Evolutionary conservation across 2,888 invertebrate species (phyloP), one percentile per base, ranked within the genome.

Genomic region (Philopedon plagiatum): DNA sequence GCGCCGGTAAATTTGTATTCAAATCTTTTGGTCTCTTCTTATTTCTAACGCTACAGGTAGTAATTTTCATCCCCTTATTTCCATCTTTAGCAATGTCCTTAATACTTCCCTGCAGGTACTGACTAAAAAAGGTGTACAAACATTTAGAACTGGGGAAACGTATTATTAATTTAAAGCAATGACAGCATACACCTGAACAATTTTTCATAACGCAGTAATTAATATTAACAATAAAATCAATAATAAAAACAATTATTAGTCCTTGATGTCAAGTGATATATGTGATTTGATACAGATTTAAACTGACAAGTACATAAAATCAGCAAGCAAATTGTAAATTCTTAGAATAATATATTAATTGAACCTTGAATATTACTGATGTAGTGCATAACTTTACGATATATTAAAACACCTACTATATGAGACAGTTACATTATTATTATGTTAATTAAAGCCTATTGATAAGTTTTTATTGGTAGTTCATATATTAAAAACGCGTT

Each of bases 301-400:
- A 65, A 41, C 44, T 65, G 65, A 65, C 65, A 65, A 32, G 57
- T 57, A 57, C 65, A 65, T 57, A 57, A 65, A 65, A 56, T 19
- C 44, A 65, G 49, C 41, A n/a, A 23, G 26, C 65, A 65, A 15
- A 23, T 46, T 11, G 23, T 46, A 46, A 46, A 57, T 65, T 64
- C 56, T 64, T 21, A 26, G 64, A 54, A 64, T 54, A 21, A 64
- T 64, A 56, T 64, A 64, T 56, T 26, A 39, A 19, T 44, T 15
- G 18, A 56, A 65, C 54, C 63, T 63, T 63, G 44, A 63, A 65
- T 41, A 15, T n/a, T 65, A 29, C 13, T 65, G 41, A 57, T 54
- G 29, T 18, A 18, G 51, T 32, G 29, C 51, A 29, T 18, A 21
- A 15, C 8, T 21, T 46, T 46, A n/a, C 11, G 21, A 46, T 19